Conservation (phyloP, 2,113 vertebrate species). For the Madoqua kirkii region DNA sequence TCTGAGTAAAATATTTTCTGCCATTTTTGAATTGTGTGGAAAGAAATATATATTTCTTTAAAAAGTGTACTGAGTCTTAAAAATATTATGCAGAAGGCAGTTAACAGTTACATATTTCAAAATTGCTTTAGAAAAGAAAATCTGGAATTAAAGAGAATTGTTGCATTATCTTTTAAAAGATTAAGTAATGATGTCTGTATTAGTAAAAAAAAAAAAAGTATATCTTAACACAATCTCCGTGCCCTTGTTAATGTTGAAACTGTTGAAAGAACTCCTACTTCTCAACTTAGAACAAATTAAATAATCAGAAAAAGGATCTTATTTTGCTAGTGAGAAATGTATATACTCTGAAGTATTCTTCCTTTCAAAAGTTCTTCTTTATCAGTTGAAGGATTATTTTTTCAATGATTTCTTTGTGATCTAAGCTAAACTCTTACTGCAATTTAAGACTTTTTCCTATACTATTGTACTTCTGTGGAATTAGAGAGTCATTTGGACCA, state of each 20-base stretch:
- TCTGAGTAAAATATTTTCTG: slow-evolving; percentile 4
- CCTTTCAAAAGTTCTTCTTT: not conserved
- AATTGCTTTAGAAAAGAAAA: slow-evolving; percentile 21
- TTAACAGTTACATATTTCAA: not conserved
- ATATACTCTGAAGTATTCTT: not conserved
- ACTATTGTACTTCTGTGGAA: not conserved
- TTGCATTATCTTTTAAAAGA: not conserved
- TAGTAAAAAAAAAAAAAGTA: not conserved
- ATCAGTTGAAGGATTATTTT: not conserved
- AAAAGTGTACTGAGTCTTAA: not conserved
- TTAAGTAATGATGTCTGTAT: not conserved
- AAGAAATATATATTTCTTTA: not conserved
- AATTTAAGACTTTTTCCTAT: not conserved
- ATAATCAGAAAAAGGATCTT: not conserved
- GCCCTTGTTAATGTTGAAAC: not conserved
- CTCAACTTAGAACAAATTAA: not conserved
- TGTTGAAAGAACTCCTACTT: not conserved
- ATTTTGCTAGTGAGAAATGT: not conserved
- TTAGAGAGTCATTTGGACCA: not conserved
- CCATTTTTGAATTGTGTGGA: not conserved
- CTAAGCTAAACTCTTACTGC: not conserved
- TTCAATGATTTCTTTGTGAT: not conserved
- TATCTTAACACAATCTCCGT: not conserved
- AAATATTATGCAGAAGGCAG: not conserved
- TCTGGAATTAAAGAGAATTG: slow-evolving; percentile 23